Evolutionary conservation across 2,797 vertebrate genomes (phyloP), one percentile per base, ranked within the genome.

Genomic region (Thalassophryne amazonica): DNA sequence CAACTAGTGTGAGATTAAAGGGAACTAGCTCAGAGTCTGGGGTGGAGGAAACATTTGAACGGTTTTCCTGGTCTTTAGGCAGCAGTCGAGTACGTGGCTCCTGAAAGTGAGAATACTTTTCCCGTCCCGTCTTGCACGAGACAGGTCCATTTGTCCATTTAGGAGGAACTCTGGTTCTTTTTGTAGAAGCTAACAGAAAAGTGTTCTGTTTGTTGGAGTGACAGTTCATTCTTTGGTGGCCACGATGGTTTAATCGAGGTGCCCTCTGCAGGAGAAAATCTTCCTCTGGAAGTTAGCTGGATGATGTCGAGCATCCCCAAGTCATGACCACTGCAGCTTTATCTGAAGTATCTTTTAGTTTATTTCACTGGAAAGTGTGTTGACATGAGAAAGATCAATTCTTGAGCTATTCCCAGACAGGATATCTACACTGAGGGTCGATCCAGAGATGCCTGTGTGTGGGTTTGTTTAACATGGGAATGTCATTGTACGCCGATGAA

Each of bases 111-210:
- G 68, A 86, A 70, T 53, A 73, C 73, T 68, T 82, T 85, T 76
- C 81, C 77, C 69, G 62, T 34, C 34, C 31, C 54, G 29, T 49
- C 60, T 60, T 11, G 1, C 69, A 51, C 46, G 32, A 85, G 86
- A 89, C 88, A 89, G 87, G 66, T 88, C 76, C 67, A 88, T 90
- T 89, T 90, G 86, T 87, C 79, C 76, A 68, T 76, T 86, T 89
- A 84, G 72, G 73, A 76, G 65, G 33, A 80, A 87, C 68, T 75
- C 67, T 20, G 53, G 60, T 85, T 80, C 61, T 46, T 50, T 77
- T 69, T 82, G 69, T 89, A 76, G 83, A 69, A 67, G 69, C 61
- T 76, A 83, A 87, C 76, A 83, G 76, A 80, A 84, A 75, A 43
- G 40, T 85, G 76, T 76, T 81, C 55, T 74, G 71, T 81, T 86